phyloP scores from a whole-genome alignment of 2,888 invertebrate species.

The Halocaridina rubra region DNA sequence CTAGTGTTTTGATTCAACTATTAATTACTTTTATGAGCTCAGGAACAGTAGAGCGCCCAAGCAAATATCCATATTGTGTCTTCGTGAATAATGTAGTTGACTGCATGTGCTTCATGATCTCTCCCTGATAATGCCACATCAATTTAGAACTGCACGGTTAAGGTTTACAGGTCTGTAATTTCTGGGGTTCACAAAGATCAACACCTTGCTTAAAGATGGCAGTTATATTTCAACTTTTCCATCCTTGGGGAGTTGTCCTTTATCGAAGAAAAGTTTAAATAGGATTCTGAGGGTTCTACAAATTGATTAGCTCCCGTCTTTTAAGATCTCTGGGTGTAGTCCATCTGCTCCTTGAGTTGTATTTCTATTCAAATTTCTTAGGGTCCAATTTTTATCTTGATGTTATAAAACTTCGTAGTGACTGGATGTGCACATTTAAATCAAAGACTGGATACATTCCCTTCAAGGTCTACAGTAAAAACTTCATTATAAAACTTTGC shows the following conservation, averaged over 20 bases:
- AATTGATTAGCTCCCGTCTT: too few relatives aligned
- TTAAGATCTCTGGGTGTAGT: too few relatives aligned
- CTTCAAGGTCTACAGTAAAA: too few relatives aligned
- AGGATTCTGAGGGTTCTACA: background rate
- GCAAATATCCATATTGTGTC: background rate
- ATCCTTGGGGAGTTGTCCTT: too few relatives aligned
- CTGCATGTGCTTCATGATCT: background rate
- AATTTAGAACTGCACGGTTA: background rate
- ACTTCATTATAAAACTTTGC: too few relatives aligned
- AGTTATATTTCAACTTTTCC: background rate
- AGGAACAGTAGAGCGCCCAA: background rate
- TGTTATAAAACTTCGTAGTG: too few relatives aligned
- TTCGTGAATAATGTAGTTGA: background rate
- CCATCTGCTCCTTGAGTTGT: too few relatives aligned
- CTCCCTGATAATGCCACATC: background rate
- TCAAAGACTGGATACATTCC: too few relatives aligned
- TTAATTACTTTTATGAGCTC: background rate
- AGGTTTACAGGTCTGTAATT: constrained; percentile 14
- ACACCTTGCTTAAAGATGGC: background rate
- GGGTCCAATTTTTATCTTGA: too few relatives aligned
- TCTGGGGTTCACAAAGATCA: background rate
- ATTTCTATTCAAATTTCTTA: too few relatives aligned
- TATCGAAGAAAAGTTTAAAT: background rate
- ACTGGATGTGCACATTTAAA: too few relatives aligned
- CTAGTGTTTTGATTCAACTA: background rate